phyloP scores from a whole-genome alignment of 2,797 vertebrate genomes.

The Hylomyscus alleni region DNA sequence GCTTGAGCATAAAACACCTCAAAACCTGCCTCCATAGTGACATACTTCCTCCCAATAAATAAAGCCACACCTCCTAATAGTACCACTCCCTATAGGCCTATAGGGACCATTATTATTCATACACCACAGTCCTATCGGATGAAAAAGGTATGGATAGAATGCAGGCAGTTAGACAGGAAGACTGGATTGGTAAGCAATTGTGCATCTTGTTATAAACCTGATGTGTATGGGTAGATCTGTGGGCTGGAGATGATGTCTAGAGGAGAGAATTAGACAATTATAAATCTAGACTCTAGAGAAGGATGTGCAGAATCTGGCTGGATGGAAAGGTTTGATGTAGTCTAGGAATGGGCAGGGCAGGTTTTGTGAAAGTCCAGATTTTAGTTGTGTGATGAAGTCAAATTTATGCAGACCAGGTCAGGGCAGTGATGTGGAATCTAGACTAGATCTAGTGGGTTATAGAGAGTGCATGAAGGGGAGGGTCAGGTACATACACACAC shows the following conservation, averaged over 20 bases:
- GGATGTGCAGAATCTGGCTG: background rate
- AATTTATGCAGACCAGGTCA: background rate
- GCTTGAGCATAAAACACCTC: too few species aligned
- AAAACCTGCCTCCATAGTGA: too few species aligned
- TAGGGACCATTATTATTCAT: too few species aligned
- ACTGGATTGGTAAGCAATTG: background rate
- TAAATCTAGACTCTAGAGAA: background rate
- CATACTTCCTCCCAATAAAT: too few species aligned
- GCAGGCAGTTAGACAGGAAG: background rate
- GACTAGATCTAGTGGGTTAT: background rate
- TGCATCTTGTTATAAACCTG: background rate
- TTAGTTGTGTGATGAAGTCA: background rate
- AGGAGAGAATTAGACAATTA: background rate
- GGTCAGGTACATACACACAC: background rate
- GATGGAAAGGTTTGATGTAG: background rate
- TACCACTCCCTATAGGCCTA: too few species aligned
- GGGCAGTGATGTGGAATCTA: background rate
- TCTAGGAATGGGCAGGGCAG: background rate
- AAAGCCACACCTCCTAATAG: too few species aligned
- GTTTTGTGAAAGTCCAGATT: background rate
- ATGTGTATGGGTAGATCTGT: background rate
- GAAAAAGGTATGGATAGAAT: background rate
- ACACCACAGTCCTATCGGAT: background rate
- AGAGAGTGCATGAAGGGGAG: background rate
- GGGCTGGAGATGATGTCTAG: background rate